These are phyloP conservation scores for Rhinoptilus africanus DNA, from an alignment of 2,113 vertebrate species.

Conservation along the genomic window DNA sequence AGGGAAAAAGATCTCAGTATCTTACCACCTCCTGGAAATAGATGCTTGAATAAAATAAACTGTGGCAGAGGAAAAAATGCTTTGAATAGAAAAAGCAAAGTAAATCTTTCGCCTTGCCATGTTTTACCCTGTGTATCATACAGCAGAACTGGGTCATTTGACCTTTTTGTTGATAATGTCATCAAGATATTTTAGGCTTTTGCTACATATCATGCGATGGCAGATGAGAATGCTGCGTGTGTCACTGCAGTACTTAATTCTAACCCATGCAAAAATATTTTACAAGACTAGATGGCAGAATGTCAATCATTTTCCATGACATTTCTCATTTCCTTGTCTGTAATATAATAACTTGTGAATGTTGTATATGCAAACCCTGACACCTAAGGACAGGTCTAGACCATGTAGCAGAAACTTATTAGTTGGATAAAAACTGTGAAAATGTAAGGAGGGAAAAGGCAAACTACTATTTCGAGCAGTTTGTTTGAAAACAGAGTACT, in stretches of 20 bases:
- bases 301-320: background rate
- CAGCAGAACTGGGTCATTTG: background rate
- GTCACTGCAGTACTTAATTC: background rate
- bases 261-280: background rate
- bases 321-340: background rate
- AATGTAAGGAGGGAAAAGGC: background rate
- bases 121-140: background rate
- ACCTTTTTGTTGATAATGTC: conserved; percentile 56
- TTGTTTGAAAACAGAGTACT: background rate
- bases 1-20: background rate
- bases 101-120: background rate
- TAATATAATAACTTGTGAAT: background rate
- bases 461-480: background rate
- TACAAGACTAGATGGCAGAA: background rate
- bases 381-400: background rate
- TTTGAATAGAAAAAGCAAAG: background rate
- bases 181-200: background rate
- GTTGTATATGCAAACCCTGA: background rate
- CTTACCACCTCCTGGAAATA: background rate
- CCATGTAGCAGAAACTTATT: background rate
- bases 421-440: background rate
- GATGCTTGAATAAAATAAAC: background rate
- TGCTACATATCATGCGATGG: background rate
- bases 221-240: background rate
- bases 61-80: background rate